phyloP scores from a whole-genome alignment of 1,140 invertebrate genomes.

The Drosophila saltans region DNA sequence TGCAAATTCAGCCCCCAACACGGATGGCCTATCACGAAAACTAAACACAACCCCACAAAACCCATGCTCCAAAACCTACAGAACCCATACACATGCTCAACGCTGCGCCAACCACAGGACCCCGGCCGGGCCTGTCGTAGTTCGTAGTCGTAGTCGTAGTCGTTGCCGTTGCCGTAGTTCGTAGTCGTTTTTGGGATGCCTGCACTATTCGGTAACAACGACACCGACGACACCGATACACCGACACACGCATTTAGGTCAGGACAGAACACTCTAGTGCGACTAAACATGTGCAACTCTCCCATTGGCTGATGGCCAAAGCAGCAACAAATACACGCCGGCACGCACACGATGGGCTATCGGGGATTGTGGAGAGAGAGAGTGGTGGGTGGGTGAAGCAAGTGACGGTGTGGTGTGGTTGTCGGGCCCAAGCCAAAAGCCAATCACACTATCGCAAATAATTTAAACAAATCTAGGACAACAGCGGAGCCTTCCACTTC shows the following conservation, averaged over 20 bases:
- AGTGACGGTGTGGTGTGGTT: slow-evolving; percentile 13
- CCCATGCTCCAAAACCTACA: background rate
- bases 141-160: slow-evolving; percentile 3
- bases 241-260: slow-evolving; percentile 70
- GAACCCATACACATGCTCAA: slow-evolving; percentile 31
- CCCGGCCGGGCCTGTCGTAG: background rate
- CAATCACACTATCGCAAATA: slow-evolving; percentile 83
- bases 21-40: slow-evolving; percentile 64
- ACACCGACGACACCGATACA: slow-evolving; percentile 31
- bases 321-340: slow-evolving; percentile 30
- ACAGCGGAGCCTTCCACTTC: slow-evolving; percentile 19
- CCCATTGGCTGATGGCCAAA: slow-evolving; percentile 69
- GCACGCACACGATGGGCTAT: slow-evolving; percentile 3
- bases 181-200: slow-evolving; percentile 15
- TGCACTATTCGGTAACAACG: slow-evolving; percentile 71
- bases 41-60: slow-evolving; percentile 54
- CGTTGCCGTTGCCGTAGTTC: slow-evolving; percentile 17
- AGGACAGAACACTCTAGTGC: slow-evolving; percentile 53
- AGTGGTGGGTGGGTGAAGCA: background rate
- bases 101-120: slow-evolving; percentile 42
- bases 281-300: slow-evolving; percentile 78
- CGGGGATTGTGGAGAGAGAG: background rate
- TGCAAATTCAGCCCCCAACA: slow-evolving; percentile 64
- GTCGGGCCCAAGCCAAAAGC: slow-evolving; percentile 62
- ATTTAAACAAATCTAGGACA: slow-evolving; percentile 83